Conservation (phyloP, 2,888 invertebrate species). For the Trilocha varians region DNA sequence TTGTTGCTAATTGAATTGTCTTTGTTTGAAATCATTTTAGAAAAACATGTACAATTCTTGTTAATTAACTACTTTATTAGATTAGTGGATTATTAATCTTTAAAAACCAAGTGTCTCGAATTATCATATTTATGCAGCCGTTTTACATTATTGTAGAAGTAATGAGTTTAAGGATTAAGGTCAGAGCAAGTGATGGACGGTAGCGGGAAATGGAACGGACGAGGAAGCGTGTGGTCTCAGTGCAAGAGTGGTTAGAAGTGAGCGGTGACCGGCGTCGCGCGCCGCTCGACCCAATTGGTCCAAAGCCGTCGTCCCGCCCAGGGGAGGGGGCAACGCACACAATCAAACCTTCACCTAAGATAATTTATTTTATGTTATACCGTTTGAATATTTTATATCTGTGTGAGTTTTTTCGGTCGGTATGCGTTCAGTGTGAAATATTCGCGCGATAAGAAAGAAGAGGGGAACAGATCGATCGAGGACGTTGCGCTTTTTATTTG, state of each 20-base stretch:
- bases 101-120: too few relatives aligned
- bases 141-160: neutral
- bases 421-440: conserved; percentile 73
- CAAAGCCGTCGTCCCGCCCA: conserved; percentile 55
- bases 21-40: too few relatives aligned
- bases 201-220: conserved; percentile 13
- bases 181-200: conserved; percentile 20
- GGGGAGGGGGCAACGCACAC: conserved; percentile 67
- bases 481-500: conserved; percentile 68
- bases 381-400: conserved; percentile 74
- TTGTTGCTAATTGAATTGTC: too few relatives aligned
- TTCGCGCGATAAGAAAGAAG: conserved; percentile 73
- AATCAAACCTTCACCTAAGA: conserved; percentile 65
- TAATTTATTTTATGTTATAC: conserved; percentile 74
- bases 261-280: conserved; percentile 63
- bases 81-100: too few relatives aligned
- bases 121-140: neutral
- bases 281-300: conserved; percentile 73
- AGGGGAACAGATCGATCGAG: conserved; percentile 71
- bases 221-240: conserved; percentile 26
- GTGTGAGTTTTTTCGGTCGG: conserved; percentile 72
- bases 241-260: conserved; percentile 48
- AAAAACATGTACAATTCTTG: too few relatives aligned
- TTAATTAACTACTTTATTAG: too few relatives aligned
- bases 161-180: conserved; percentile 10